phyloP scores from a whole-genome alignment of 30 jellyfish, hydroid and myxozoan species.

The Aurelia sp. region DNA sequence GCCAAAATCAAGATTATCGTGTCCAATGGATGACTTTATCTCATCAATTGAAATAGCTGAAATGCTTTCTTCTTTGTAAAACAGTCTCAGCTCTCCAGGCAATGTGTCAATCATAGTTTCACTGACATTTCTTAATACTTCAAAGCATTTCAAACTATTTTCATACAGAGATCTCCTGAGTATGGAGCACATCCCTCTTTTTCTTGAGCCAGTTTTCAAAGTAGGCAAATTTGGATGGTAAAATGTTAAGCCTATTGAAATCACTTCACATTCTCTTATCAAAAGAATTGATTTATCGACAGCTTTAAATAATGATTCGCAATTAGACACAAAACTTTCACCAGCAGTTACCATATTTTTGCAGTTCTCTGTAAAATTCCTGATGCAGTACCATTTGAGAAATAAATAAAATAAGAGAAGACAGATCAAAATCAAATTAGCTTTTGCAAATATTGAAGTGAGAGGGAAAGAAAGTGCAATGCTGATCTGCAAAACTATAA shows the following conservation, averaged over 20 bases:
- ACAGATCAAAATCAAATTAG: too few species aligned
- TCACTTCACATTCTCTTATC: slow-evolving; percentile 58
- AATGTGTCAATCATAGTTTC: neutral
- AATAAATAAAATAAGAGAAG: neutral
- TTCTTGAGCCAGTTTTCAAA: slow-evolving; percentile 15
- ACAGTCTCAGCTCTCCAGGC: slow-evolving; percentile 42
- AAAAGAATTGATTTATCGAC: slow-evolving; percentile 43
- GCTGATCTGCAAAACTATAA: too few species aligned
- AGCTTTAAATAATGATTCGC: slow-evolving; percentile 17
- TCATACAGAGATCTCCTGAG: slow-evolving; percentile 18
- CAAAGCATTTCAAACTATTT: slow-evolving; percentile 15
- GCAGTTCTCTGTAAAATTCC: neutral
- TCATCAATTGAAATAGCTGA: slow-evolving; percentile 7
- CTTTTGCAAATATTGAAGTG: too few species aligned
- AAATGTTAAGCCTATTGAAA: slow-evolving; percentile 49
- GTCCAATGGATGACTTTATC: slow-evolving; percentile 34
- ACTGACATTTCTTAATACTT: neutral
- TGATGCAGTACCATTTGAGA: neutral
- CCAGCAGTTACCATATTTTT: neutral
- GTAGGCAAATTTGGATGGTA: slow-evolving; percentile 53
- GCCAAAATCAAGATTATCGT: neutral
- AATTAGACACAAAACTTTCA: neutral
- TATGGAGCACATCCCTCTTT: slow-evolving; percentile 27
- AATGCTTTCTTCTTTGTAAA: slow-evolving; percentile 22
- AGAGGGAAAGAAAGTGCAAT: too few species aligned